Evolutionary conservation across 2,113 vertebrate genomes (phyloP).

Genomic region (Campylomormyrus tamandua): DNA sequence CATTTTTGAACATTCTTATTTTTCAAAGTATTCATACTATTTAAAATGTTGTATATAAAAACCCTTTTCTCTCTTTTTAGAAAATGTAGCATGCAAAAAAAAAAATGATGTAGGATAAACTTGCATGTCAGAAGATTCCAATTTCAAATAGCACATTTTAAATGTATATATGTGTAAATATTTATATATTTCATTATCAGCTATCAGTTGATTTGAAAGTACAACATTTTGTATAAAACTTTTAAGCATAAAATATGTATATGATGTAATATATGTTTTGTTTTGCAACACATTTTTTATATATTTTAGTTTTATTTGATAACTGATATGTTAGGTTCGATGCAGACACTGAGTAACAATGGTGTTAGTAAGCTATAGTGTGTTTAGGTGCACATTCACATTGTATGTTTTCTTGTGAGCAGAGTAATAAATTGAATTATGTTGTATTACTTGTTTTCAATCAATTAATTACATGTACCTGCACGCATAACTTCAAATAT

Average conservation of each 20-base stretch:
- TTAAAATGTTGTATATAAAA: conserved; percentile 16
- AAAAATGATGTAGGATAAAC: not conserved
- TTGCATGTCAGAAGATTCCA: conserved; percentile 5
- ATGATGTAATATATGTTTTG: conserved; percentile 79
- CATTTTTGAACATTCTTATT: not conserved
- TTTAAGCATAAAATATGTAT: conserved; percentile 65
- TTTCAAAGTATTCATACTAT: conserved; percentile 9
- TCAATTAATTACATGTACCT: not conserved
- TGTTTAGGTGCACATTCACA: conserved; percentile 9
- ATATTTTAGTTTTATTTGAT: conserved; percentile 24
- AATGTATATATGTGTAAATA: conserved; percentile 23
- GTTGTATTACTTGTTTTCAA: not conserved
- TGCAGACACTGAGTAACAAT: not conserved
- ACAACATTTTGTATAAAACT: conserved; percentile 45
- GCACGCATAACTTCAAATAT: not conserved
- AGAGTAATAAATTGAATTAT: conserved; percentile 15
- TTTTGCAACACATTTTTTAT: conserved; percentile 17
- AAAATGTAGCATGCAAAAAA: conserved; percentile 11
- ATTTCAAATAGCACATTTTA: not conserved
- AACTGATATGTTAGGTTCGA: not conserved
- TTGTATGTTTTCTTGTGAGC: not conserved
- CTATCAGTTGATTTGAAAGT: conserved; percentile 23
- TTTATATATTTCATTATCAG: conserved; percentile 27
- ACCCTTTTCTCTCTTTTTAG: not conserved
- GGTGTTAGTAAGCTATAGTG: not conserved